phyloP scores from a whole-genome alignment of 2,797 vertebrate species.

The Pangasius djambal region DNA sequence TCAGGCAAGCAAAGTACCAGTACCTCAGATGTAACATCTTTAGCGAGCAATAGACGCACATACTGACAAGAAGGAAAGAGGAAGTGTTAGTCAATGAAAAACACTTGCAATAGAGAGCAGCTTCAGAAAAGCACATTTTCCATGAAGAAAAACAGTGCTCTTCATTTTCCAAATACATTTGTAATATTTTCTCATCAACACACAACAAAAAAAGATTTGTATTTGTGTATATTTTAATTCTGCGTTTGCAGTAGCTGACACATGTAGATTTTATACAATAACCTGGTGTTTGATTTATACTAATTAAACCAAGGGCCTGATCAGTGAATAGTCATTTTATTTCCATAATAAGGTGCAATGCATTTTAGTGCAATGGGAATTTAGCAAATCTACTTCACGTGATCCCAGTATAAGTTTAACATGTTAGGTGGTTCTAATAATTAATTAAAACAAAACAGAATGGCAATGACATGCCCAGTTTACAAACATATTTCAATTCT shows the following conservation, averaged over 20 bases:
- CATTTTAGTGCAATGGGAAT: not conserved
- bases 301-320: not conserved
- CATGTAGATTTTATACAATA: not conserved
- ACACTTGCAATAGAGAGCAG: slow-evolving; percentile 61
- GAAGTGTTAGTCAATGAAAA: slow-evolving; percentile 80
- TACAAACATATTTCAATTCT: not conserved
- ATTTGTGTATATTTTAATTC: not conserved
- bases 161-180: slow-evolving; percentile 5
- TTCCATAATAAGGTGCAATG: not conserved
- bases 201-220: not conserved
- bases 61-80: slow-evolving; percentile 89
- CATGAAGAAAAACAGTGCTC: not conserved
- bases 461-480: not conserved
- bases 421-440: not conserved
- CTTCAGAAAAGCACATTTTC: slow-evolving; percentile 25
- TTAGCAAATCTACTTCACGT: not conserved
- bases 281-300: not conserved
- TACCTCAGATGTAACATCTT: slow-evolving; percentile 96
- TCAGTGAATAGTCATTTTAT: not conserved
- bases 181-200: not conserved
- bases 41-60: slow-evolving; percentile 93
- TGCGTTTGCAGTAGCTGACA: not conserved
- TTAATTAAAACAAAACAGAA: not conserved
- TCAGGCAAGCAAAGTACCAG: slow-evolving; percentile 80
- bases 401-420: not conserved